Base-by-base conservation (phyloP, 2,797 vertebrate genomes). In the Cossypha caffra region DNA sequence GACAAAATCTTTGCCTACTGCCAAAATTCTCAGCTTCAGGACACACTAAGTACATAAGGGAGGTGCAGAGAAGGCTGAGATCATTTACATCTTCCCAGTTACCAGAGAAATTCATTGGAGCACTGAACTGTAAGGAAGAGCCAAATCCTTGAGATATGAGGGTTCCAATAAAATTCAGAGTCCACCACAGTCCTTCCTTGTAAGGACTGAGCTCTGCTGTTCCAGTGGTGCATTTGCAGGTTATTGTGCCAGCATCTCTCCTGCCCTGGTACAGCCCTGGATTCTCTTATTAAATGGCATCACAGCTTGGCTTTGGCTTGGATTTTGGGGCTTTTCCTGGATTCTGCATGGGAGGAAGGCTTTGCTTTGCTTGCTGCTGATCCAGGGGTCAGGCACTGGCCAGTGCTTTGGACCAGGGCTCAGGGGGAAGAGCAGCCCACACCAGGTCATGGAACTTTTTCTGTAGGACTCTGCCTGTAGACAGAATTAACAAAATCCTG, bases 311-410 rank as follows among this genome's bases (percentile, higher is more conserved):
- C 40, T 81, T 54, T 38, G 18, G 16, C 16, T 84, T 33, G 64
- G 57, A 13, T 61, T 86, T 73, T 43, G 72, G 33, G 59, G 11
- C 11, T 83, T 63, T 26, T 77, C 61, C 33, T 40, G 66, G 16
- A 1, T 23, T 35, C 55, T 57, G 13, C 23, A 6, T 1, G 9
- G 43, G 9, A 19, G 24, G 21, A 45, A 33, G 11, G 7, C 4
- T 42, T 35, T 20, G 64, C 40, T 50, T 58, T 59, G 40, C 31
- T 40, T 18, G 10, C 61, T 33, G 50, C 45, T 18, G 40, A 16
- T 4, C 11, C 29, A 0, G 19, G 17, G 61, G 24, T 13, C 59
- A 48, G n/a, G 28, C n/a, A 2, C 9, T 6, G 28, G 18, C 1
- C 2, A 9, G 3, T 2, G n/a, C 37, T 10, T 11, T 19, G 35